Evolutionary conservation across 2,888 invertebrate species (phyloP), one percentile per base, ranked within the genome.

Genomic region (Acrobasis suavella): DNA sequence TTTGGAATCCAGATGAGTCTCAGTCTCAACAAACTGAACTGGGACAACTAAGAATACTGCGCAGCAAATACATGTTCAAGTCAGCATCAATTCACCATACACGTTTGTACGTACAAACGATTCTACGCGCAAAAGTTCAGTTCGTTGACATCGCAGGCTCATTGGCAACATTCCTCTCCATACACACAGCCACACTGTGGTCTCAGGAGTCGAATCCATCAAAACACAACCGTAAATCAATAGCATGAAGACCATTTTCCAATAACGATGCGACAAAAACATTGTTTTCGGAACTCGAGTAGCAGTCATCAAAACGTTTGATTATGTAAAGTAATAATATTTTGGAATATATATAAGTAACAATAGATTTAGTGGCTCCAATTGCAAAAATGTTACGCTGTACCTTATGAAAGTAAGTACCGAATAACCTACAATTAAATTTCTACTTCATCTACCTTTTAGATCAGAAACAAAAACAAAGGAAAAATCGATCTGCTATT

Each of bases 111-210:
- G 46, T 42, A 58, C 50, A n/a, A 50, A 59, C 16, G 50, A 59
- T 59, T 12, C 59, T 59, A 59, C 59, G 59, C 59, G 49, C 49
- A 59, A 59, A 59, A 50, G 50, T 16, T 51, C 9, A 51, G 60
- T 50, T 60, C 60, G 60, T 51, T 42, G 51, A 60, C 60, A 10
- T 51, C 22, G 39, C 38, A 50, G 60, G 60, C 42, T 38, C 51
- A 60, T 60, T 51, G 60, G 51, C 56, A 42, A 42, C 42, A 56
- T 56, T 42, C 42, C 7, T 16, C 42, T 56, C 56, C 56, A 56
- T 39, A 56, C 42, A 22, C 22, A 54, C 54, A 38, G n/a, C 9
- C 42, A 16, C 9, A 42, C 1, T 46, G n/a, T 46, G 46, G n/a
- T 5, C 46, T 46, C 10, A 3, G 10, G 46, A 14, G 17, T 10